These are phyloP conservation scores for Electrophaes corylata DNA, from an alignment of 2,888 invertebrate genomes.

Conservation along the genomic window DNA sequence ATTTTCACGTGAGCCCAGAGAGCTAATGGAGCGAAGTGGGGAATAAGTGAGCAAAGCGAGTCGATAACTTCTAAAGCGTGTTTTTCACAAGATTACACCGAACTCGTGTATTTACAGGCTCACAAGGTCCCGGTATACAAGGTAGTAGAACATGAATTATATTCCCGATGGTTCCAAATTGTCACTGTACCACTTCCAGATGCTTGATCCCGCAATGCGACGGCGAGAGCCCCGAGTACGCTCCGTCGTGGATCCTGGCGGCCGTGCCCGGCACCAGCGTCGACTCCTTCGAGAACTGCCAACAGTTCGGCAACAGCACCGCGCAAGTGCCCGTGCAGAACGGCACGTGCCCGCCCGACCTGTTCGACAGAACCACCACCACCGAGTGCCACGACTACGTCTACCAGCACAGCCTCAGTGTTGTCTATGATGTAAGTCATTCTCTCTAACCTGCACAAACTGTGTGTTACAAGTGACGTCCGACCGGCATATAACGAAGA, in stretches of 20 bases:
- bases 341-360: constrained; percentile 59
- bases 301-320: constrained; percentile 54
- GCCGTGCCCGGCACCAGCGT: constrained; percentile 60
- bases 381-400: constrained; percentile 59
- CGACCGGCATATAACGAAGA: no score
- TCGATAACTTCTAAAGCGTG: no score
- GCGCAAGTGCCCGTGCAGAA: constrained; percentile 15
- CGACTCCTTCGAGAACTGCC: constrained; percentile 61
- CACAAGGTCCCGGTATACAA: no score
- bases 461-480: background rate
- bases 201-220: constrained; percentile 70
- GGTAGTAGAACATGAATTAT: no score
- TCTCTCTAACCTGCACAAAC: background rate
- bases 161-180: no score
- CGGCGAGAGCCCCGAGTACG: constrained; percentile 52
- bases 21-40: no score
- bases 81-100: no score
- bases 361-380: constrained; percentile 56
- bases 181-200: constrained; percentile 43
- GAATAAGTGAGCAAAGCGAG: no score
- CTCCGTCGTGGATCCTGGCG: constrained; percentile 61
- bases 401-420: constrained; percentile 65
- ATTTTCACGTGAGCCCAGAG: no score
- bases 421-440: constrained; percentile 72
- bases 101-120: no score